These are phyloP conservation scores for Fopius arisanus DNA, from an alignment of 1,140 invertebrate genomes.

Conservation along the genomic window DNA sequence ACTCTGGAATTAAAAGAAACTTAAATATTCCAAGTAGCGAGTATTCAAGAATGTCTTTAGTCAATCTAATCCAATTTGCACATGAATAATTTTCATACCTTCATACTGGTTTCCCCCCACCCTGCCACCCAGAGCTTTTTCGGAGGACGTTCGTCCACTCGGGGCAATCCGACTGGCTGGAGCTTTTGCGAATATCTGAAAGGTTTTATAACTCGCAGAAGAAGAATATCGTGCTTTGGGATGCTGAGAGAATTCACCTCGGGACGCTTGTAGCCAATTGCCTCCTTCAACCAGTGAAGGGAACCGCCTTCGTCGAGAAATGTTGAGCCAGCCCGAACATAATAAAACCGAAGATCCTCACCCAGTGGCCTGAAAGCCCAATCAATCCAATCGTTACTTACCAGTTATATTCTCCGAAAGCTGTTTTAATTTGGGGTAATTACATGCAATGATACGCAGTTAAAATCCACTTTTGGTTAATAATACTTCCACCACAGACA, in stretches of 20 bases:
- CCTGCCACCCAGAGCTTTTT: constrained; percentile 38
- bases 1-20: background rate
- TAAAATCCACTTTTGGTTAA: constrained; percentile 37
- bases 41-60: no score
- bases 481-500: constrained; percentile 42
- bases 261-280: constrained; percentile 28
- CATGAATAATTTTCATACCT: no score
- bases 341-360: background rate
- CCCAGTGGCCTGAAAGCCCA: constrained; percentile 2
- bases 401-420: background rate
- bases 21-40: no score
- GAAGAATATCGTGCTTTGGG: constrained; percentile 38
- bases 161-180: constrained; percentile 33
- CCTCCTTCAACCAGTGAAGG: constrained; percentile 28
- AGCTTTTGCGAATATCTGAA: constrained; percentile 39
- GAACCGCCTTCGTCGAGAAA: constrained; percentile 22
- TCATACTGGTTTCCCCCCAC: constrained; percentile 36
- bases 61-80: no score
- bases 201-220: constrained; percentile 36
- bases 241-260: background rate
- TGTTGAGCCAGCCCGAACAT: constrained; percentile 40
- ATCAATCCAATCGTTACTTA: background rate
- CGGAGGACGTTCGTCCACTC: background rate
- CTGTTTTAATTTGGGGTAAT: background rate
- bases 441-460: constrained; percentile 47